A percentile compares a stretch with the other conserved stretches of the same genome.
phyloP scores from a whole-genome alignment of 2,888 invertebrate species.

The Acronicta psi region DNA sequence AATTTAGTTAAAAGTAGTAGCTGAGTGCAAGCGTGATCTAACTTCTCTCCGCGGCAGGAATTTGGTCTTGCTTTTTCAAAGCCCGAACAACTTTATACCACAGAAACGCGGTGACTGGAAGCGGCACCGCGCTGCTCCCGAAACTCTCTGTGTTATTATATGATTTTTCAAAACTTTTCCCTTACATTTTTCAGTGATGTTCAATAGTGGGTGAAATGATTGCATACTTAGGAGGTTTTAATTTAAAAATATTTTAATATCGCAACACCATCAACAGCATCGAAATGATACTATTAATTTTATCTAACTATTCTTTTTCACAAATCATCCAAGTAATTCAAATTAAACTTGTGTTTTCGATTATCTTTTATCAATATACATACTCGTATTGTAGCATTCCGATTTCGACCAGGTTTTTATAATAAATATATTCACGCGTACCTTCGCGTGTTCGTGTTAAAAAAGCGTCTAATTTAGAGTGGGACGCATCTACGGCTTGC shows the following conservation, averaged over 20 bases:
- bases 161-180: slow-evolving; percentile 24
- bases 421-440: slow-evolving; percentile 16
- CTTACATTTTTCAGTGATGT: slow-evolving; percentile 9
- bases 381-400: neutral
- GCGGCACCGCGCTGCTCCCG: slow-evolving; percentile 34
- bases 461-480: slow-evolving; percentile 39
- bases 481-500: slow-evolving; percentile 35
- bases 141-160: slow-evolving; percentile 47
- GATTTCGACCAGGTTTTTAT: slow-evolving; percentile 5
- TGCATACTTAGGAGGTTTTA: too few relatives aligned
- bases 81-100: slow-evolving; percentile 62
- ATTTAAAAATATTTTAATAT: too few relatives aligned
- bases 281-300: too few relatives aligned
- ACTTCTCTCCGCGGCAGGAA: slow-evolving; percentile 67
- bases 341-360: too few relatives aligned
- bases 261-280: too few relatives aligned
- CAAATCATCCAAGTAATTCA: too few relatives aligned
- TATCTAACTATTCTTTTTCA: too few relatives aligned
- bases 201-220: slow-evolving; percentile 1
- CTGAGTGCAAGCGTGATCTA: slow-evolving; percentile 79
- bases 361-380: too few relatives aligned
- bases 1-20: slow-evolving; percentile 87
- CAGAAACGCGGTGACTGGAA: slow-evolving; percentile 62
- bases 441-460: slow-evolving; percentile 22
- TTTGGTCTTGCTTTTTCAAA: slow-evolving; percentile 70